Evolutionary conservation across 2,888 invertebrate species (phyloP).

Genomic region (Myopa tessellatipennis): DNA sequence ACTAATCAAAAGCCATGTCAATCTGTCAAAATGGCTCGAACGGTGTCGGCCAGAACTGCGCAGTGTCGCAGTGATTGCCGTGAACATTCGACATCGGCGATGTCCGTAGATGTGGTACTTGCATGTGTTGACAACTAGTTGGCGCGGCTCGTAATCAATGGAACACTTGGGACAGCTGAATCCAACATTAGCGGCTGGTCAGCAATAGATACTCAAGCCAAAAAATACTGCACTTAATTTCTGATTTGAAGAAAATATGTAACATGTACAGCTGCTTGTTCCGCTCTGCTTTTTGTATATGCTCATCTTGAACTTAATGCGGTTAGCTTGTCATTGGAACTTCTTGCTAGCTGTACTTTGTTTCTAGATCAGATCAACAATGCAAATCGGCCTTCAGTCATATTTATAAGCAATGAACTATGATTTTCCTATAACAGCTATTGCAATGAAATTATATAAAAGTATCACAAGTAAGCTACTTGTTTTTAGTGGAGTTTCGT

Average conservation of each 20-base stretch:
- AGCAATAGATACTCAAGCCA: too few relatives aligned
- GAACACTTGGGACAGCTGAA: constrained; percentile 22
- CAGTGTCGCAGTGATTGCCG: constrained; percentile 9
- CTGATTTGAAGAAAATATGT: too few relatives aligned
- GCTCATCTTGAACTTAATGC: too few relatives aligned
- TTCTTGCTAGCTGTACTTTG: too few relatives aligned
- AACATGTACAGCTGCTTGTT: too few relatives aligned
- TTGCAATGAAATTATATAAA: background rate
- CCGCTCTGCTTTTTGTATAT: too few relatives aligned
- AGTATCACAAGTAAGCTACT: background rate
- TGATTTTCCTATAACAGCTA: too few relatives aligned
- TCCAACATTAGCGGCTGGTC: background rate
- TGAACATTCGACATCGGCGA: background rate
- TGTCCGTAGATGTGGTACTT: background rate
- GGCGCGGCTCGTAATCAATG: constrained; percentile 15
- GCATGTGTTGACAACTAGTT: constrained; percentile 24
- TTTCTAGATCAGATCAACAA: too few relatives aligned
- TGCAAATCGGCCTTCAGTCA: too few relatives aligned
- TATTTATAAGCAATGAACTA: too few relatives aligned
- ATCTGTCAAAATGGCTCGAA: constrained; percentile 38
- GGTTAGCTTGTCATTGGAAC: too few relatives aligned
- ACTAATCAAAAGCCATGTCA: constrained; percentile 22
- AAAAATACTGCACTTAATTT: too few relatives aligned
- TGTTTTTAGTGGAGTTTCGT: background rate
- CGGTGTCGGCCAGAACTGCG: constrained; percentile 9